Base-by-base conservation (phyloP, 2,888 invertebrate species). In the Caenorhabditis imperialis region DNA sequence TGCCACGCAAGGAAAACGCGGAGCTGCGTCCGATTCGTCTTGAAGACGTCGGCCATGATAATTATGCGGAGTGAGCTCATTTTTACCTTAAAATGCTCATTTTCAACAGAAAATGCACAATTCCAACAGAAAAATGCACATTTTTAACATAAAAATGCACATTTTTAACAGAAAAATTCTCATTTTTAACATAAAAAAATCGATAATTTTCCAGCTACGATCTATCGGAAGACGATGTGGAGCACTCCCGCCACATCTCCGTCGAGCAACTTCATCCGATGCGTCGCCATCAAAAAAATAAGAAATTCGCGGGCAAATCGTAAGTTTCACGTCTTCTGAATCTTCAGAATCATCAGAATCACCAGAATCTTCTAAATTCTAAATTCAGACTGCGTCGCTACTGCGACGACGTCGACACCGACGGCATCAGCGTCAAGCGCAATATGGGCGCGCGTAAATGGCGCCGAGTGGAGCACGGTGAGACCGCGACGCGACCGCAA, bases 391-490 rank as follows among this genome's bases (percentile, higher is more conserved):
- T 20, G 8, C 63, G 20, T 8, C 45, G 45, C 14, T 44, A 48
- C 14, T 35, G 42, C 42, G 77, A 74, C 27, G 62, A 71, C 18
- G 35, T 81, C 20, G 81, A 77, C 14, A 77, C 70, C 10, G 86
- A 81, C 42, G 86, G 84, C 1, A 54, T 84, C 18, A 50, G 58
- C 12, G 75, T 84, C 40, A 84, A 83, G 45, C 78, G 71, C 44
- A 82, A 84, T 50, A 86, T 86, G 86, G 85, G 86, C 7, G 77
- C 83, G n/a, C 63, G 83, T 22, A 87, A 87, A 65, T 80, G 81
- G 79, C 65, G 85, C 27, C 78, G 86, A 1, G 73, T 86, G n/a
- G 86, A 86, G 75, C 79, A 83, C 55, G 85, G 86, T 86, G 25
- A 44, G 69, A 54, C 44, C 12, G 16, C 5, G 8, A 33, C 20